Evolutionary conservation across 2,888 invertebrate species (phyloP), one percentile per base, ranked within the genome.

Genomic region (Stenolophus ochropezus): DNA sequence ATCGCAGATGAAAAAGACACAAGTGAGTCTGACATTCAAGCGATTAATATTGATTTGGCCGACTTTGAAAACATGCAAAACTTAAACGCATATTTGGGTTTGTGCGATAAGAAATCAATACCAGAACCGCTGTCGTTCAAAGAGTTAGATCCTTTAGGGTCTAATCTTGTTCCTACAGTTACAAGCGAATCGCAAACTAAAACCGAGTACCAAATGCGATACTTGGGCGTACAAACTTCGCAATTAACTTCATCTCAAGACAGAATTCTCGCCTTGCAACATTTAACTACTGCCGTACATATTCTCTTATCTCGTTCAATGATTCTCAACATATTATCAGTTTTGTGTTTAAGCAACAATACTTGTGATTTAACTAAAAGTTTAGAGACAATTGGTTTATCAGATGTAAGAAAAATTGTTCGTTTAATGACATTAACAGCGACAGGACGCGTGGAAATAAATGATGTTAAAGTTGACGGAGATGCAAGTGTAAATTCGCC

Each of bases 361-460:
- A 86, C 86, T 16, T 85, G 86, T 21, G 86, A 86, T 74, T 84
- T 89, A 74, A 86, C 88, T 2, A 86, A 85, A 56, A 88, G 87
- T 83, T 85, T 89, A 61, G 87, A 89, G 83, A 85, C 86, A 25
- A 88, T 89, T 18, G 89, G 89, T n/a, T 87, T 93, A 80, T 90
- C 91, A 1, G 92, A 93, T 86, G 91, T 93, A 42, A 89, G 91
- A 78, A 91, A 92, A 85, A 90, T 93, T 0, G 91, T 92, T 0
- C 89, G 91, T 8, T 88, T 93, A 23, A 93, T 93, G 93, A 91
- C 91, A 21, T 86, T 93, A 77, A 91, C 91, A 56, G 92, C 93
- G 2, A 90, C 91, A 84, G 91, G 91, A 51, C 89, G 91, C 79
- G 90, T 92, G 25, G 90, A 91, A 83, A 87, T 90, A 2, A 84